Percentiles rank a stretch among this genome's conserved stretches.
Conservation (phyloP, 1,140 invertebrate genomes). For the Meloidogyne hapla region DNA sequence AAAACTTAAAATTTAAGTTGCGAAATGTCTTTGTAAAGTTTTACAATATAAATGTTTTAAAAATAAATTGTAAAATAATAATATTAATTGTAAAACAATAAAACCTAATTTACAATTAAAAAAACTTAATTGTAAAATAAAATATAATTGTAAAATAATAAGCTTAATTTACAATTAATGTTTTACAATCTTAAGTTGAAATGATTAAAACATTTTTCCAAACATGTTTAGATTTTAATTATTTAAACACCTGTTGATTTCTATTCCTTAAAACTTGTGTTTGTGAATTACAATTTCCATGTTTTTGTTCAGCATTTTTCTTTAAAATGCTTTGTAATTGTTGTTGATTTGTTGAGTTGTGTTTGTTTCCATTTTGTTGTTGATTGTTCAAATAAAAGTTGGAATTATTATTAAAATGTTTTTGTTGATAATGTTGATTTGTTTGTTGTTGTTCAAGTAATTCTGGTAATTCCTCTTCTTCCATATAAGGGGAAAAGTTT, state of each 20-base stretch:
- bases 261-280: neutral
- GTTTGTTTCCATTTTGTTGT: neutral
- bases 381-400: constrained; percentile 1
- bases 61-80: too few species aligned
- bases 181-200: too few species aligned
- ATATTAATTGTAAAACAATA: too few species aligned
- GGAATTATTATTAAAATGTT: constrained; percentile 7
- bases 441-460: neutral
- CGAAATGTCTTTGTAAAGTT: too few species aligned
- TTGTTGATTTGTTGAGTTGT: neutral
- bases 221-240: neutral
- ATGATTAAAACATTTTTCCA: too few species aligned
- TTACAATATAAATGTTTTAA: too few species aligned
- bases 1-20: neutral
- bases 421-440: constrained; percentile 8
- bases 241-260: neutral
- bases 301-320: neutral
- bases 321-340: neutral
- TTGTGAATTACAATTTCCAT: neutral
- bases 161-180: too few species aligned
- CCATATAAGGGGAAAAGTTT: neutral
- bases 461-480: constrained; percentile 23
- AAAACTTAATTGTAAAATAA: too few species aligned
- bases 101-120: too few species aligned
- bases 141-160: too few species aligned